Conservation (phyloP, 2,113 vertebrate genomes). For the Prochilodus magdalenae region DNA sequence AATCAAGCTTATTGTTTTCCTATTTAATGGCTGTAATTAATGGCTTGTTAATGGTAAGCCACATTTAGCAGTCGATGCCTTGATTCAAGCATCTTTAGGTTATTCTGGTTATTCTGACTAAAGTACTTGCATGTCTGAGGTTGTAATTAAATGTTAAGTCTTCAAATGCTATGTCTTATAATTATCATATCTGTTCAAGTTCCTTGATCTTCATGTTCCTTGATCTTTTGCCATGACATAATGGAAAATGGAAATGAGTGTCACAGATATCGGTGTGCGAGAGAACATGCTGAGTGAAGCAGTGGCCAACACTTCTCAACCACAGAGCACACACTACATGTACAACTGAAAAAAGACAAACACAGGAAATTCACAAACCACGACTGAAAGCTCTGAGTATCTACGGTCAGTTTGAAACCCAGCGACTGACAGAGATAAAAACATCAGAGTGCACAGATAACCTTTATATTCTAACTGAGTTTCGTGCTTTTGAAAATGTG, state of each 20-base stretch:
- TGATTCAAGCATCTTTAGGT: background rate
- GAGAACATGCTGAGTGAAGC: constrained; percentile 30
- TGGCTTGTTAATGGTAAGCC: background rate
- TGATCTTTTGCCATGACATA: constrained; percentile 10
- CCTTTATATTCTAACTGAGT: too few relatives aligned
- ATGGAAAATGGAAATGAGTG: constrained; percentile 40
- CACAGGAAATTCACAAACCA: constrained; percentile 32
- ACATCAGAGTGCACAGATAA: background rate
- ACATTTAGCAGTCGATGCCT: background rate
- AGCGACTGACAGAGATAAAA: background rate
- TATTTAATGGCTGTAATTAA: too few relatives aligned
- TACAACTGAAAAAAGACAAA: constrained; percentile 17
- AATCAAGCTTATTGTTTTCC: too few relatives aligned
- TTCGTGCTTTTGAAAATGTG: background rate
- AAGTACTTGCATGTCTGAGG: background rate
- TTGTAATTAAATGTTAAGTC: background rate
- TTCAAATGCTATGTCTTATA: background rate
- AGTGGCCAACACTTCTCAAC: constrained; percentile 30
- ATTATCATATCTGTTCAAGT: background rate
- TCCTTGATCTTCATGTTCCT: too few relatives aligned
- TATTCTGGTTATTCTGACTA: background rate
- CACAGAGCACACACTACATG: constrained; percentile 9
- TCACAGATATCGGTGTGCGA: background rate
- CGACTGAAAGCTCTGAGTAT: background rate
- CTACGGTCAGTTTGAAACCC: constrained; percentile 12